Evolutionary conservation across 1,140 invertebrate genomes (phyloP).

Genomic region (Arctopsyche grandis): DNA sequence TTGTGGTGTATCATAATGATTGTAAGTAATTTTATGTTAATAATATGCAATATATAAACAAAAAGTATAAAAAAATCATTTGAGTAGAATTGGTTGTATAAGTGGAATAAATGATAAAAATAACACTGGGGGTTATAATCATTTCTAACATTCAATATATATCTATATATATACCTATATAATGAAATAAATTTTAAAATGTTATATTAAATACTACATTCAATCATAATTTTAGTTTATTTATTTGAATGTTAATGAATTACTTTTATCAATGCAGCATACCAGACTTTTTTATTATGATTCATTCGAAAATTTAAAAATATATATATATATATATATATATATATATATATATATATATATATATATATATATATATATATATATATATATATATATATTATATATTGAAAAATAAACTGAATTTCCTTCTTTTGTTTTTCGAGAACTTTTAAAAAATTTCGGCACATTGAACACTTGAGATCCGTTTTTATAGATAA

Average conservation of each 20-base stretch:
- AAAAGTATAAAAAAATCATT: conserved; percentile 1
- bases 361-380: background rate
- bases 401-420: too few species aligned
- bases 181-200: background rate
- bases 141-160: background rate
- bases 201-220: background rate
- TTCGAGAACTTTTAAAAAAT: background rate
- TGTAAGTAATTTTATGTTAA: conserved; percentile 39
- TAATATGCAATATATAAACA: conserved; percentile 23
- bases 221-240: background rate
- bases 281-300: too few species aligned
- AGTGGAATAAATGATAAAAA: conserved; percentile 6
- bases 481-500: too few species aligned
- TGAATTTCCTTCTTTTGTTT: background rate
- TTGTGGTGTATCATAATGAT: conserved; percentile 18
- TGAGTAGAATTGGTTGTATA: conserved; percentile 43
- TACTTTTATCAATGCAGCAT: too few species aligned
- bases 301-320: background rate
- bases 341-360: background rate
- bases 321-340: background rate
- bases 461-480: too few species aligned
- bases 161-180: background rate
- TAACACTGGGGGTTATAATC: background rate
- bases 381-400: too few species aligned
- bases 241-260: too few species aligned